Base-by-base conservation (phyloP, 1,140 invertebrate genomes). In the Bombus turneri region DNA sequence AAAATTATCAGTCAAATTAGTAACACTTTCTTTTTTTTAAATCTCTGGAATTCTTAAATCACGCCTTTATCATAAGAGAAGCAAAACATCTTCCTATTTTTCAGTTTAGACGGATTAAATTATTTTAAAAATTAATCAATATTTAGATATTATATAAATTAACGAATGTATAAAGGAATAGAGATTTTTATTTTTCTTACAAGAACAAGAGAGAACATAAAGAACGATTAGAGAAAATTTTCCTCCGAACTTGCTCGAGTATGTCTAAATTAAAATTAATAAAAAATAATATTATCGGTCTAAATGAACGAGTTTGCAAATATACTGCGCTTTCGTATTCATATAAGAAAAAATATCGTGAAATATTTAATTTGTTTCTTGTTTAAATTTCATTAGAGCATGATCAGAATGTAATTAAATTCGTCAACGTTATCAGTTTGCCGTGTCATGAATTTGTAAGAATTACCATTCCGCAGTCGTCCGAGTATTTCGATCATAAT, bases 401-500 rank as follows among this genome's bases (percentile, higher is more conserved):
- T 15, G 57, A 43, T 78, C 75, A 43, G 75, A 78, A 64, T 41
- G 39, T 62, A 78, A 78, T 78, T 43, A 64, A 78, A 78, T 59
- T 22, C n/a, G 22, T 62, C 8, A 31, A 64, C 28, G 75, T 41
- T 41, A 78, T 78, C 57, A 31, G 28, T 41, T 28, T 62, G 64
- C 28, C 37, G 59, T 31, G 57, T 41, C 59, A 12, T 47, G 75
- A 78, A 78, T 62, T 62, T 25, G 57, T 41, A 78, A 78, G 75
- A 78, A 78, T 77, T 43, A 59, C 18, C 47, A 39, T 85, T 81
- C 43, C 34, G 64, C 22, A 80, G 77, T 68, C 53, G 64, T 66
- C 4, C 64, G 64, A 43, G 78, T 69, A 78, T 80, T 80, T 69
- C 78, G 77, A 39, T 57, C 66, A 82, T 83, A 86, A 88, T 53